These are phyloP conservation scores for Natrix natrix DNA, from an alignment of 2,797 vertebrate species.

Conservation along the genomic window DNA sequence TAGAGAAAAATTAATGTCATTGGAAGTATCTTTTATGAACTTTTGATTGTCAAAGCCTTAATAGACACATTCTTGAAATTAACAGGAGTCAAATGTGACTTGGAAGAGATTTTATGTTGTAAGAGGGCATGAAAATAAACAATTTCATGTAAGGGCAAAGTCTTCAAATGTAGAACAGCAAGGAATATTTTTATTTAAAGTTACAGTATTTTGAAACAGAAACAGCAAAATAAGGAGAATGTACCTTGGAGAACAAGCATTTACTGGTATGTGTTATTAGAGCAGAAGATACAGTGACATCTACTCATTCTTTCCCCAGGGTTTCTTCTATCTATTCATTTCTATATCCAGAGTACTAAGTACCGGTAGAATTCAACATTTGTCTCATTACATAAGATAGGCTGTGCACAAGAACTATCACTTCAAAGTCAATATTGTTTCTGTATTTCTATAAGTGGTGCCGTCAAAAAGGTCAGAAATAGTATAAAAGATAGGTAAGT, in stretches of 20 bases:
- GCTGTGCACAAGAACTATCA: background rate
- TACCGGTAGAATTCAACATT: background rate
- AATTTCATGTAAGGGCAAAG: background rate
- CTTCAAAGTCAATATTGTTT: background rate
- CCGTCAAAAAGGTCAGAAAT: background rate
- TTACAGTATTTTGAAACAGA: background rate
- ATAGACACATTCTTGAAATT: background rate
- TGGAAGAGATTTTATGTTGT: background rate
- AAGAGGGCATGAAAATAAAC: background rate
- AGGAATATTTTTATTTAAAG: background rate
- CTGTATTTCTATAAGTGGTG: background rate
- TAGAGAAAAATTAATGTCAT: background rate
- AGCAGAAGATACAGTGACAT: background rate
- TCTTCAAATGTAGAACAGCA: background rate
- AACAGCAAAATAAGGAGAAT: background rate
- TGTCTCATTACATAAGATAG: background rate
- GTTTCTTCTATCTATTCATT: background rate
- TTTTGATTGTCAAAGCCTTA: background rate
- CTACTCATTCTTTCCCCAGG: background rate
- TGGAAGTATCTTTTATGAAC: background rate
- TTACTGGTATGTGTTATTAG: background rate
- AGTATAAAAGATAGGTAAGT: background rate
- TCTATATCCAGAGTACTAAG: background rate
- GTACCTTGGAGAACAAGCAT: background rate
- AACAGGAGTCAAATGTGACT: background rate